Evolutionary conservation across 2,888 invertebrate species (phyloP).

Genomic region (Mystacides longicornis): DNA sequence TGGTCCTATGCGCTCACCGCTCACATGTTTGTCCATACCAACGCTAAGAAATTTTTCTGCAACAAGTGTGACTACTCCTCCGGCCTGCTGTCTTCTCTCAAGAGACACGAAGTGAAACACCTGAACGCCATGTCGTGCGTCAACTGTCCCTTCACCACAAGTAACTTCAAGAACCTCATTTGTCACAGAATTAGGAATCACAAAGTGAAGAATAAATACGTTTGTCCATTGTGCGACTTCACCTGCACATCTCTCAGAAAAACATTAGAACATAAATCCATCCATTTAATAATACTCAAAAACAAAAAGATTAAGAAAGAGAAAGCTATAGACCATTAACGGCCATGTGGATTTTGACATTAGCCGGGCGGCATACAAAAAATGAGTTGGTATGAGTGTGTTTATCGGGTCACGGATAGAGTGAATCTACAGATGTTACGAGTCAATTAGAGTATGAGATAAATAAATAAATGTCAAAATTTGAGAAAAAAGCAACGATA

Average conservation of each 20-base stretch:
- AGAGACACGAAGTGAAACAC: not conserved
- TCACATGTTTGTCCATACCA: conserved; percentile 2
- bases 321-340: too few relatives aligned
- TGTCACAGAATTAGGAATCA: not conserved
- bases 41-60: not conserved
- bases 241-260: not conserved
- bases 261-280: not conserved
- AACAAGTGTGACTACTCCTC: not conserved
- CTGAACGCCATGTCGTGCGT: not conserved
- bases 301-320: too few relatives aligned
- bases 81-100: not conserved
- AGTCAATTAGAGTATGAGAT: too few relatives aligned
- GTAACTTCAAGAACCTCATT: not conserved
- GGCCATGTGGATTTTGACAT: too few relatives aligned
- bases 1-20: not conserved
- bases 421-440: too few relatives aligned
- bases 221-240: conserved; percentile 3
- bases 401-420: too few relatives aligned
- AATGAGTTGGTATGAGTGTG: too few relatives aligned
- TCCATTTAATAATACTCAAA: too few relatives aligned
- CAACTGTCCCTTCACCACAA: not conserved
- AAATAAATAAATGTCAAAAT: too few relatives aligned
- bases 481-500: too few relatives aligned
- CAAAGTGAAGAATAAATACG: not conserved
- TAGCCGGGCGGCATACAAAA: too few relatives aligned